phyloP scores from a whole-genome alignment of 2,888 invertebrate species.

The Perdita meconis region DNA sequence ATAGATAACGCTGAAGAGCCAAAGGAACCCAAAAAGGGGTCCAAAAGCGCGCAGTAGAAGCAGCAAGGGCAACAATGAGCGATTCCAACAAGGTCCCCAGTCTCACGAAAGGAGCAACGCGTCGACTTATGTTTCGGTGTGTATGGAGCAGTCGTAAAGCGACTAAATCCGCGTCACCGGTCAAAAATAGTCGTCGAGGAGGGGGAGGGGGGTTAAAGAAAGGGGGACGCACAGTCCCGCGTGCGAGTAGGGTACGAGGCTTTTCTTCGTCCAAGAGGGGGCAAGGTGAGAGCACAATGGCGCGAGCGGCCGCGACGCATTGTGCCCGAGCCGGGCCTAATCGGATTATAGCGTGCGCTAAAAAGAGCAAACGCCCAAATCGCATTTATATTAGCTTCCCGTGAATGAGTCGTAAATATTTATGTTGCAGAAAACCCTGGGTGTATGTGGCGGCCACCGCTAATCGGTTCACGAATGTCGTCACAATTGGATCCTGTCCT shows the following conservation, averaged over 20 bases:
- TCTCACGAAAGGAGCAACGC: constrained; percentile 69
- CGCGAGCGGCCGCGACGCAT: constrained; percentile 67
- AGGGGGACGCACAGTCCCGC: constrained; percentile 24
- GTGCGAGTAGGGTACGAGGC: constrained; percentile 47
- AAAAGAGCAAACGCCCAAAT: constrained; percentile 84
- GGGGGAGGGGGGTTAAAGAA: constrained; percentile 19
- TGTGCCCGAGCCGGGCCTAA: constrained; percentile 75
- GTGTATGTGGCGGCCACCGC: constrained; percentile 77
- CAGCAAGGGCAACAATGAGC: constrained; percentile 77
- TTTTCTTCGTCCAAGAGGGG: constrained; percentile 62
- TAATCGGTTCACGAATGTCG: constrained; percentile 82
- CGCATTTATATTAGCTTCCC: constrained; percentile 84
- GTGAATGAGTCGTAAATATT: constrained; percentile 84
- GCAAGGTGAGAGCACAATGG: constrained; percentile 70
- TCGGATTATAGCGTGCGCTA: constrained; percentile 83
- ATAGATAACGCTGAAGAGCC: too few relatives aligned
- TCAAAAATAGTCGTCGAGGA: constrained; percentile 73
- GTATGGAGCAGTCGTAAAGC: constrained; percentile 80
- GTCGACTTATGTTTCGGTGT: constrained; percentile 78
- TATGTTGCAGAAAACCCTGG: constrained; percentile 77
- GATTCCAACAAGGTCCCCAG: constrained; percentile 39
- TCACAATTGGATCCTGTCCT: constrained; percentile 76
- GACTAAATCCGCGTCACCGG: constrained; percentile 83
- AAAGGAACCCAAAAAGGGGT: background rate
- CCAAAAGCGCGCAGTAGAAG: constrained; percentile 8